Percentiles rank a stretch among this genome's conserved stretches.
These are phyloP conservation scores for Procavia capensis DNA, from an alignment of 2,113 vertebrate genomes.

Conservation along the genomic window DNA sequence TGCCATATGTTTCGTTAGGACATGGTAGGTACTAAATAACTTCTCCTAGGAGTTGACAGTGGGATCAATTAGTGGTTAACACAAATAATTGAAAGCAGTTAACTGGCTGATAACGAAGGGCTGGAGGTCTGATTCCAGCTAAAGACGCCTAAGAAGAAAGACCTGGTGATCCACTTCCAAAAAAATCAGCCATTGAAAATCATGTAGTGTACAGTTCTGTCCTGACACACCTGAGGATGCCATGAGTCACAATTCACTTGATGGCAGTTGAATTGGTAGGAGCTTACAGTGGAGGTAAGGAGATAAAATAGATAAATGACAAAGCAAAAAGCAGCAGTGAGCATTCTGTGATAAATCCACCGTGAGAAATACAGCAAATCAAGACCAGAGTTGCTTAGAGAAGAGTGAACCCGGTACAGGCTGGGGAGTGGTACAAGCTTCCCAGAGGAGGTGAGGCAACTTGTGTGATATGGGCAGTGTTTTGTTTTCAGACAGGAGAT, in stretches of 20 bases:
- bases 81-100: not conserved
- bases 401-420: not conserved
- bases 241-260: not conserved
- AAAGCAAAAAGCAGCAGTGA: not conserved
- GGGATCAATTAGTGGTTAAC: not conserved
- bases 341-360: not conserved
- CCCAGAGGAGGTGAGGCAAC: not conserved
- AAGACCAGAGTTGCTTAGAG: not conserved
- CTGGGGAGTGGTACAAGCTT: not conserved
- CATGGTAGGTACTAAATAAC: not conserved
- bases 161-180: not conserved
- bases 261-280: not conserved
- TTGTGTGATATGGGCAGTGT: not conserved
- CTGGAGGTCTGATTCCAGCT: not conserved
- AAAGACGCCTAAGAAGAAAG: not conserved
- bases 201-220: not conserved
- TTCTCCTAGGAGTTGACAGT: not conserved
- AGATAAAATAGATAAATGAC: not conserved
- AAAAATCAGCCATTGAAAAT: not conserved
- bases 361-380: accelerated
- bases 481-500: not conserved
- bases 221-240: not conserved
- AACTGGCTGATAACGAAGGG: not conserved
- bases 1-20: not conserved
- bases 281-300: not conserved